phyloP scores from a whole-genome alignment of 2,888 invertebrate species.

The Phalera bucephala region DNA sequence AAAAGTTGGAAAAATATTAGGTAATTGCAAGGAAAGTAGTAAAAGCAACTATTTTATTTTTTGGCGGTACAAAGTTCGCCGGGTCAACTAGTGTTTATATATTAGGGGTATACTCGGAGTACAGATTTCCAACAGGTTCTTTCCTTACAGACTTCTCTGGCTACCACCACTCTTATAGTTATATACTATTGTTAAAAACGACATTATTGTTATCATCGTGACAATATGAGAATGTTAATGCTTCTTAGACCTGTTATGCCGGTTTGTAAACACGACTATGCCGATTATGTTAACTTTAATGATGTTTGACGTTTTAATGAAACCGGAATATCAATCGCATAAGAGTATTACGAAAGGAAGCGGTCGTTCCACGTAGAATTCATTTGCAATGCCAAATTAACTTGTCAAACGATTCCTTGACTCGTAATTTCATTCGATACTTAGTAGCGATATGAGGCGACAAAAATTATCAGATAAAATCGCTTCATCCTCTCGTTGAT shows the following conservation, averaged over 20 bases:
- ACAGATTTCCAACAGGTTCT: no score
- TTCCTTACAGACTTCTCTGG: no score
- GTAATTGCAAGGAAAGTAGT: no score
- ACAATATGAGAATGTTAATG: not conserved
- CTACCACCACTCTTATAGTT: no score
- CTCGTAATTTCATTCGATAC: not conserved
- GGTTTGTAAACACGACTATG: slow-evolving; percentile 16
- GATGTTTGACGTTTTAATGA: slow-evolving; percentile 30
- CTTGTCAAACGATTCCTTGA: slow-evolving; percentile 13
- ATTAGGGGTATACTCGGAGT: no score
- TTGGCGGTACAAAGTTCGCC: no score
- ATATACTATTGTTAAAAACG: no score
- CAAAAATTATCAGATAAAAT: slow-evolving; percentile 14
- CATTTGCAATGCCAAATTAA: slow-evolving; percentile 29
- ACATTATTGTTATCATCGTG: not conserved
- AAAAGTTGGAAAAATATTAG: no score
- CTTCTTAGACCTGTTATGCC: not conserved
- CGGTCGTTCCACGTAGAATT: slow-evolving; percentile 28
- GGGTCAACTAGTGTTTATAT: no score
- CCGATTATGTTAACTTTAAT: slow-evolving; percentile 20
- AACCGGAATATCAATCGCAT: slow-evolving; percentile 40
- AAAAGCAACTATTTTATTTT: no score
- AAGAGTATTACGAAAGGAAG: slow-evolving; percentile 37
- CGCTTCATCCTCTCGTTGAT: slow-evolving; percentile 25
- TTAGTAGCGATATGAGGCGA: not conserved